phyloP scores from a whole-genome alignment of 2,797 vertebrate species.

The Phoeniculus purpureus region DNA sequence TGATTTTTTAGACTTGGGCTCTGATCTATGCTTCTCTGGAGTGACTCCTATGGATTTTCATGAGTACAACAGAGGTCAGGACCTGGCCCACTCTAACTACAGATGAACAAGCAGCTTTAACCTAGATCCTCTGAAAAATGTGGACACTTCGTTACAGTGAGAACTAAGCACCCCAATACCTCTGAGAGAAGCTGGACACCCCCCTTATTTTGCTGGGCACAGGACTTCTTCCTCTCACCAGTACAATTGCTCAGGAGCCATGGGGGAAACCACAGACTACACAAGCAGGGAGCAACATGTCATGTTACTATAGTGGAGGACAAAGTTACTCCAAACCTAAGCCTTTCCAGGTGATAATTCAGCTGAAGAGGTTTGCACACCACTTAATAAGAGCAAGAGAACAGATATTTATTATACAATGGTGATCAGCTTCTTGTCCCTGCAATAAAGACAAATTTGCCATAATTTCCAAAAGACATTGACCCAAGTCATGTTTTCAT shows the following conservation, averaged over 20 bases:
- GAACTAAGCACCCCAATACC: not conserved
- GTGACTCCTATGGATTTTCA: not conserved
- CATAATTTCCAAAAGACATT: slow-evolving; percentile 27
- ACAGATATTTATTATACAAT: not conserved
- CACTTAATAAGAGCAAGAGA: not conserved
- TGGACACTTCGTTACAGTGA: not conserved
- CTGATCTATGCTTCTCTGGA: not conserved
- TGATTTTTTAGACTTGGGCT: not conserved
- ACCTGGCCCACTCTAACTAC: not conserved
- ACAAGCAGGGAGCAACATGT: not conserved
- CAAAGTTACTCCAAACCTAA: slow-evolving; percentile 4
- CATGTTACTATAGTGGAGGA: not conserved
- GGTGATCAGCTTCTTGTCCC: slow-evolving; percentile 43
- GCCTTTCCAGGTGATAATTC: not conserved
- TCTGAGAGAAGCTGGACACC: not conserved
- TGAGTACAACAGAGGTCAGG: not conserved
- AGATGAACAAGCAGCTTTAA: not conserved
- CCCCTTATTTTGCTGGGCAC: not conserved
- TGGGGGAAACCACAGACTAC: not conserved
- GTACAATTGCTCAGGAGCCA: not conserved
- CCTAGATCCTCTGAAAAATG: not conserved
- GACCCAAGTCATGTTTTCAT: not conserved
- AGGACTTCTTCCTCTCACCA: not conserved
- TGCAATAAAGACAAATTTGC: slow-evolving; percentile 48
- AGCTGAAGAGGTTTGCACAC: not conserved